Conservation (phyloP, 2,888 invertebrate genomes). For the Aphodius sticticus region DNA sequence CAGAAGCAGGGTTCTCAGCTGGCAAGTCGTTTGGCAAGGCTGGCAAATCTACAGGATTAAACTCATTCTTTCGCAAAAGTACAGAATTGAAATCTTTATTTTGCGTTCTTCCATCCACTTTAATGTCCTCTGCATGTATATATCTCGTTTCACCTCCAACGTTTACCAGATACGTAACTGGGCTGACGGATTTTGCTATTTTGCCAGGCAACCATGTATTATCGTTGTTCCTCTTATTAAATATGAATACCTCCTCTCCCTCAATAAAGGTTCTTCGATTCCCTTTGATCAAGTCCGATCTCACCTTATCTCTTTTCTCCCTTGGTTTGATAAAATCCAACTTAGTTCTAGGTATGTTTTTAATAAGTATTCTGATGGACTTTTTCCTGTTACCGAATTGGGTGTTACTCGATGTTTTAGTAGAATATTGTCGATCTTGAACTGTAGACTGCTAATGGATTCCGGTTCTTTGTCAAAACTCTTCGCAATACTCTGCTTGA, state of each 20-base stretch:
- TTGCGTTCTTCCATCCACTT: background rate
- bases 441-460: background rate
- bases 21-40: too few species aligned
- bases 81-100: too few species aligned
- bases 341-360: background rate
- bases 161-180: background rate
- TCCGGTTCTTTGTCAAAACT: background rate
- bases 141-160: background rate
- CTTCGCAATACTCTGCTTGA: conserved; percentile 38
- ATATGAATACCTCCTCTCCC: background rate
- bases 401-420: background rate
- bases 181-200: background rate
- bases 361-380: background rate
- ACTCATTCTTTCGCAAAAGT: too few species aligned
- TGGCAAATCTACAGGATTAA: too few species aligned
- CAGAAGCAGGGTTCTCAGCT: too few species aligned
- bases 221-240: background rate
- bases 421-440: background rate
- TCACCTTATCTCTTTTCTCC: conserved; percentile 6
- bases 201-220: background rate
- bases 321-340: background rate
- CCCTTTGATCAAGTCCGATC: background rate
- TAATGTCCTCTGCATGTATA: background rate
- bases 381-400: background rate
- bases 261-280: background rate